Conservation (phyloP, 2,113 vertebrate genomes). For the Pogona vitticeps region DNA sequence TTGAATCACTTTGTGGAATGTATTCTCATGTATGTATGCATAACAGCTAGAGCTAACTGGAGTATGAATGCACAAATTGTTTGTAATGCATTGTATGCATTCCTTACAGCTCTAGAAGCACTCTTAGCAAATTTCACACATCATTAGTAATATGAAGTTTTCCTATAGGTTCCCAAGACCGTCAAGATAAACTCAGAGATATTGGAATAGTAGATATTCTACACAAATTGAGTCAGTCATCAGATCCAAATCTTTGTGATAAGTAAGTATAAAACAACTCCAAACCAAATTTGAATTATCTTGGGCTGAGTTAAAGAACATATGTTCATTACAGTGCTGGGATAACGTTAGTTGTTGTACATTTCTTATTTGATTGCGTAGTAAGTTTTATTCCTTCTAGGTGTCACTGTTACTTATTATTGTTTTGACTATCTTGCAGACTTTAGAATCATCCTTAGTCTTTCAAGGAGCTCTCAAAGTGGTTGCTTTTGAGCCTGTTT, state of each 20-base stretch:
- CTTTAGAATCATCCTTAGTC: background rate
- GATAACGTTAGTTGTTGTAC: background rate
- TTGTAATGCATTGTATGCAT: background rate
- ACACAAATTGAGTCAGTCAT: constrained; percentile 93
- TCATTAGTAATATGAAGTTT: constrained; percentile 36
- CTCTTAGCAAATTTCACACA: rapidly evolving
- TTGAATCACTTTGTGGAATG: too few species aligned
- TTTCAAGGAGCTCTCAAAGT: too few species aligned
- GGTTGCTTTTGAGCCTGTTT: too few species aligned
- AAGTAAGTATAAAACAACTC: constrained; percentile 80
- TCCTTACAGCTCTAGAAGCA: background rate
- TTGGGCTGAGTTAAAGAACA: background rate
- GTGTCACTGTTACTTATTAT: too few species aligned
- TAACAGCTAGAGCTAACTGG: background rate
- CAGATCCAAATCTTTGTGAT: constrained; percentile 95
- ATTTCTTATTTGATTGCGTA: background rate
- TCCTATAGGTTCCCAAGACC: constrained; percentile 91
- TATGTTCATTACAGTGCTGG: background rate
- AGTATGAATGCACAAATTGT: background rate
- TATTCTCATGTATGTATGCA: background rate
- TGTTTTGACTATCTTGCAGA: background rate
- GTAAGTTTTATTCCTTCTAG: background rate
- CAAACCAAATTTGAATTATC: background rate
- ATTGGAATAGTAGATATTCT: constrained; percentile 97
- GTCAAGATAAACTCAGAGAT: constrained; percentile 96